Base-by-base conservation (phyloP, 2,888 invertebrate genomes). In the Tortrix viridana region DNA sequence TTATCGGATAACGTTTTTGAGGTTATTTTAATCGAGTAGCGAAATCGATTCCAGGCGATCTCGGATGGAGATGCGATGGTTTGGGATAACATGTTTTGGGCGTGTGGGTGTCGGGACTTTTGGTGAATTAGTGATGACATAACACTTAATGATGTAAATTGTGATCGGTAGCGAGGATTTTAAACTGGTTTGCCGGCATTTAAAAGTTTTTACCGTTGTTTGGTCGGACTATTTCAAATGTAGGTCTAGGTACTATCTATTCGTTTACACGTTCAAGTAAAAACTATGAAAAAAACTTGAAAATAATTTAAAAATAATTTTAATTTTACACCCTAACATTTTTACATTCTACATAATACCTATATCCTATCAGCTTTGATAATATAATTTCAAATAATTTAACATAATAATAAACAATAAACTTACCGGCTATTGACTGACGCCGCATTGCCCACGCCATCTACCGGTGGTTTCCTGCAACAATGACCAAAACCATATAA, bases 351-450 rank as follows among this genome's bases (percentile, higher is more conserved):
- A 2, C 9, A 32, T 9, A 2, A 6, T 32, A 32, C 32, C 1
- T 32, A 12, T 32, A 3, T 12, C 3, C n/a, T n/a, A 41, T 38
- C n/a, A 3, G 38, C n/a, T 38, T 6, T 5, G 2, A n/a, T n/a
- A n/a, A 5, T 16, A 16, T 5, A 5, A 32, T 12, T 1, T 2
- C 5, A 5, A 16, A 41, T n/a, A 16, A n/a, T 5, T 41, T n/a
- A 1, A 2, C 3, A 16, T 16, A 16, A 16, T 41, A 41, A 41
- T 41, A 5, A 16, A 0, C 1, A 38, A 43, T 55, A 9, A 56
- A 96, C 97, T 96, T 93, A 97, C 97, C 97, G 96, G 82, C 96
- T 96, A 91, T 97, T 97, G 79, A 96, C 96, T 73, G 97, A 96
- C 69, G 96, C 95, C 61, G 96, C 95, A 81, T 96, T 96, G 71